Conservation (phyloP, 2,113 vertebrate genomes). For the Lota lota region DNA sequence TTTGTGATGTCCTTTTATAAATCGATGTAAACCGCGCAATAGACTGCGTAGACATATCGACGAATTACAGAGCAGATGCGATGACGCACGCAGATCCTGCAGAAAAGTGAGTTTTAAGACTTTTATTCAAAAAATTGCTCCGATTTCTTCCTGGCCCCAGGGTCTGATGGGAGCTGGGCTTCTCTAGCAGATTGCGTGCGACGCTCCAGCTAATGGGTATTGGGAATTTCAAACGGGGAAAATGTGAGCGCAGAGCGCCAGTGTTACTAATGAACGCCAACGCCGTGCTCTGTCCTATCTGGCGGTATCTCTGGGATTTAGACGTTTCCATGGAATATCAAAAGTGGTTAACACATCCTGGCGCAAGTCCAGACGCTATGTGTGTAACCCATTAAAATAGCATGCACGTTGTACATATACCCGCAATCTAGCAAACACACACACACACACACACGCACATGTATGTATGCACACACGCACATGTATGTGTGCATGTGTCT, state of each 20-base stretch:
- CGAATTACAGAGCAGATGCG: background rate
- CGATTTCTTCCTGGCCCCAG: background rate
- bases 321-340: no score
- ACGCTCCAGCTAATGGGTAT: no score
- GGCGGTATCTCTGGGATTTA: no score
- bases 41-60: background rate
- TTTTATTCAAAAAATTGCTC: no score
- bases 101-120: no score
- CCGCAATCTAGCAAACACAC: no score
- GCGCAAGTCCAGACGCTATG: background rate
- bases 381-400: background rate
- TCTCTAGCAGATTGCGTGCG: background rate
- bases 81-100: background rate
- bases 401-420: no score
- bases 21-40: background rate
- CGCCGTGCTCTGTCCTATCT: no score
- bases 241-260: background rate
- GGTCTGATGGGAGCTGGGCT: background rate
- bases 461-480: background rate
- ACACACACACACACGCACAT: background rate
- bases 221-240: background rate
- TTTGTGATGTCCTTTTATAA: background rate
- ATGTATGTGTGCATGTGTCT: no score
- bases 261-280: background rate
- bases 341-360: background rate